phyloP scores from a whole-genome alignment of 2,888 invertebrate species.

The Napeogenes inachia region DNA sequence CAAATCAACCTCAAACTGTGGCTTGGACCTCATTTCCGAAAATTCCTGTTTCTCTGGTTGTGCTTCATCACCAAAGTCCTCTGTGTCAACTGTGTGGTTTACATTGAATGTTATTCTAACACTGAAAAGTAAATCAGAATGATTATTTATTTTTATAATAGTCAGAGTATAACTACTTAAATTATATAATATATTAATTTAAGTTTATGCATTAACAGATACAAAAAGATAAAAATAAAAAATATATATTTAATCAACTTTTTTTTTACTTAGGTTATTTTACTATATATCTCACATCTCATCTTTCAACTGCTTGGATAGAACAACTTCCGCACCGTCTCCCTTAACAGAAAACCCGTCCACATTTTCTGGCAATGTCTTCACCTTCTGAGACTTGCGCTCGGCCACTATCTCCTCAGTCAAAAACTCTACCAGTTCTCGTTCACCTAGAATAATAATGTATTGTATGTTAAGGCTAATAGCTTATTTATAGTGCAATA shows the following conservation, averaged over 20 bases:
- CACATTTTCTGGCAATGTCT: conserved; percentile 84
- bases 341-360: conserved; percentile 89
- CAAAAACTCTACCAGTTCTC: conserved; percentile 92
- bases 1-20: conserved; percentile 93
- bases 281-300: conserved; percentile 79
- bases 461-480: too few species aligned
- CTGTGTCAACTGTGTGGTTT: conserved; percentile 95
- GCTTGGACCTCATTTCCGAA: conserved; percentile 92
- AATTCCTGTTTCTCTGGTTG: conserved; percentile 83
- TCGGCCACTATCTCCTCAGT: conserved; percentile 96
- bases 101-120: conserved; percentile 85
- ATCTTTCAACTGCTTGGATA: conserved; percentile 83
- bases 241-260: too few species aligned
- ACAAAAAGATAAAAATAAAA: too few species aligned
- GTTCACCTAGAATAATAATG: conserved; percentile 80
- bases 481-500: too few species aligned
- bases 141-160: background rate
- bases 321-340: conserved; percentile 89
- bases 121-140: conserved; percentile 40
- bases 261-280: too few species aligned
- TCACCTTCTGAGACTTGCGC: conserved; percentile 87
- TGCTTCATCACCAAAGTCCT: conserved; percentile 82
- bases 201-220: too few species aligned
- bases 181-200: too few species aligned
- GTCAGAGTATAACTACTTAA: too few species aligned